phyloP scores from a whole-genome alignment of 2,113 vertebrate species.

The Eulemur macaco region DNA sequence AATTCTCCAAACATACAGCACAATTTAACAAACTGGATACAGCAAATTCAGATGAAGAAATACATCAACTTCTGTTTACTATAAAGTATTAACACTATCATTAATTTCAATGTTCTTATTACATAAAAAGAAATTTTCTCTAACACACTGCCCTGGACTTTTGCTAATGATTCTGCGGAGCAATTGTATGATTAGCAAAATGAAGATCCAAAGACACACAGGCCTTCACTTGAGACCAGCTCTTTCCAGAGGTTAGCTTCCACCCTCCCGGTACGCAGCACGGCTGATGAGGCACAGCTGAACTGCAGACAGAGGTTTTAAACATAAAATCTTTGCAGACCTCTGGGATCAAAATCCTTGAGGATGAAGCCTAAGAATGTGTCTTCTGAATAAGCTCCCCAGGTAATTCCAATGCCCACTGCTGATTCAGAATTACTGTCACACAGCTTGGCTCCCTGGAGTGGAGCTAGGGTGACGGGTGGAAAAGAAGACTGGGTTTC shows the following conservation, averaged over 20 bases:
- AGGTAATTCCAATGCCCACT: not conserved
- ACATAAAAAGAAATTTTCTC: not conserved
- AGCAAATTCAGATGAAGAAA: not conserved
- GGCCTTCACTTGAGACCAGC: not conserved
- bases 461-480: rapidly evolving
- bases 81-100: not conserved
- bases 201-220: rapidly evolving
- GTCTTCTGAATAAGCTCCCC: not conserved
- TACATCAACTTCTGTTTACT: not conserved
- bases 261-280: rapidly evolving
- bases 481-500: not conserved
- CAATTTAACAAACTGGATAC: not conserved
- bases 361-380: too few species aligned
- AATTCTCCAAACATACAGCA: not conserved
- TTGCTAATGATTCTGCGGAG: not conserved
- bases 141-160: not conserved
- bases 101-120: not conserved
- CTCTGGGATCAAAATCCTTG: not conserved
- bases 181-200: not conserved
- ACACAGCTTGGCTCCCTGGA: not conserved
- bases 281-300: rapidly evolving
- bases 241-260: not conserved
- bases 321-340: rapidly evolving
- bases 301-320: rapidly evolving
- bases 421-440: not conserved